These are phyloP conservation scores for Ichneumoninae sp. DNA, from an alignment of 2,888 invertebrate species.

Conservation along the genomic window DNA sequence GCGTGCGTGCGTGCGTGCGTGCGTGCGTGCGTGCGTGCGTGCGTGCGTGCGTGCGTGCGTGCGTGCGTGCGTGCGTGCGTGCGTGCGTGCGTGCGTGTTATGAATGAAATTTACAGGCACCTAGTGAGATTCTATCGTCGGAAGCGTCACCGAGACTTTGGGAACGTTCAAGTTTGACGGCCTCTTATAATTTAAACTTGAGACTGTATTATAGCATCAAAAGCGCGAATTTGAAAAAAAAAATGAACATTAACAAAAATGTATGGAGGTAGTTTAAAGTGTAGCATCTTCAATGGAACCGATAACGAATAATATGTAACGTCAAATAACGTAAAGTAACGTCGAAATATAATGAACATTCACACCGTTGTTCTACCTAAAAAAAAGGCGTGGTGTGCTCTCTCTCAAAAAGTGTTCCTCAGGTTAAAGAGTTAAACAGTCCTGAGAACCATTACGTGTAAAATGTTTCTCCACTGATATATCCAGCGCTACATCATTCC, in stretches of 20 bases:
- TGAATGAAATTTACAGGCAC: slow-evolving; percentile 60
- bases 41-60: too few species aligned
- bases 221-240: too few species aligned
- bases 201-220: background rate
- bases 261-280: background rate
- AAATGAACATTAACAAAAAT: background rate
- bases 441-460: slow-evolving; percentile 5
- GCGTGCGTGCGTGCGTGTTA: slow-evolving; percentile 16
- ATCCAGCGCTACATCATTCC: slow-evolving; percentile 14
- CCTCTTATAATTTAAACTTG: background rate
- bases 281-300: too few species aligned
- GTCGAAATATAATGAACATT: too few species aligned
- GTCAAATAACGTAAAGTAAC: too few species aligned
- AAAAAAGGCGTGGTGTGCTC: background rate
- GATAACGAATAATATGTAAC: too few species aligned
- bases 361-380: background rate
- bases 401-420: background rate
- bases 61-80: too few species aligned
- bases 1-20: too few species aligned
- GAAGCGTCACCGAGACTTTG: slow-evolving; percentile 27
- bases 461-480: background rate
- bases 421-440: background rate
- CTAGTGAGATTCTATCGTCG: slow-evolving; percentile 52
- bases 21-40: too few species aligned
- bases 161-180: background rate